phyloP scores from a whole-genome alignment of 2,888 invertebrate genomes.

The Platynereis dumerilii region DNA sequence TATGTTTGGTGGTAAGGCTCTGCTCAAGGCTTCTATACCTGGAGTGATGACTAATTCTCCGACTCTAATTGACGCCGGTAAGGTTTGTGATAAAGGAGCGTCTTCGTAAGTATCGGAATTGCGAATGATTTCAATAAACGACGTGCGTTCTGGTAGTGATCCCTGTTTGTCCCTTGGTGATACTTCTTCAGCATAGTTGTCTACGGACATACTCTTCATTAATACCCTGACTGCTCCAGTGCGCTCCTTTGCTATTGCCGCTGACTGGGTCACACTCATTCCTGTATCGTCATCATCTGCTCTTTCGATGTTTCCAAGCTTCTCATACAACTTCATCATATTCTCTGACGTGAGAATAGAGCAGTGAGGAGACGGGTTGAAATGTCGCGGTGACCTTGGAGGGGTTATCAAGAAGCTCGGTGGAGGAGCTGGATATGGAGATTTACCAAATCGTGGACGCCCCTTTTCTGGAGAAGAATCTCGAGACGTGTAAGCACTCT shows the following conservation, averaged over 20 bases:
- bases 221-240: conserved; percentile 23
- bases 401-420: conserved; percentile 55
- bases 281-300: conserved; percentile 10
- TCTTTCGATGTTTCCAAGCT: conserved; percentile 35
- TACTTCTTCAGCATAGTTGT: conserved; percentile 11
- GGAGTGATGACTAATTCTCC: conserved; percentile 29
- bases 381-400: conserved; percentile 37
- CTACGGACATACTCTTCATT: conserved; percentile 32
- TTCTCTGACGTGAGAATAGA: conserved; percentile 21
- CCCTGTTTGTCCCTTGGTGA: conserved; percentile 1
- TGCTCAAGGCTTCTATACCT: conserved; percentile 15
- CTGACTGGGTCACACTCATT: conserved; percentile 1
- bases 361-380: conserved; percentile 32
- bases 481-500: conserved; percentile 45
- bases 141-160: not conserved
- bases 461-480: conserved; percentile 41
- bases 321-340: conserved; percentile 34
- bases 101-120: conserved; percentile 26
- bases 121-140: not conserved
- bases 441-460: conserved; percentile 25
- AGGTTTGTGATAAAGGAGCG: conserved; percentile 30
- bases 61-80: conserved; percentile 29
- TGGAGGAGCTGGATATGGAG: conserved; percentile 48
- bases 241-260: conserved; percentile 21
- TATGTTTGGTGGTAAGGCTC: not conserved